phyloP scores from a whole-genome alignment of 2,888 invertebrate genomes.

The Listrodromus nycthemerus region DNA sequence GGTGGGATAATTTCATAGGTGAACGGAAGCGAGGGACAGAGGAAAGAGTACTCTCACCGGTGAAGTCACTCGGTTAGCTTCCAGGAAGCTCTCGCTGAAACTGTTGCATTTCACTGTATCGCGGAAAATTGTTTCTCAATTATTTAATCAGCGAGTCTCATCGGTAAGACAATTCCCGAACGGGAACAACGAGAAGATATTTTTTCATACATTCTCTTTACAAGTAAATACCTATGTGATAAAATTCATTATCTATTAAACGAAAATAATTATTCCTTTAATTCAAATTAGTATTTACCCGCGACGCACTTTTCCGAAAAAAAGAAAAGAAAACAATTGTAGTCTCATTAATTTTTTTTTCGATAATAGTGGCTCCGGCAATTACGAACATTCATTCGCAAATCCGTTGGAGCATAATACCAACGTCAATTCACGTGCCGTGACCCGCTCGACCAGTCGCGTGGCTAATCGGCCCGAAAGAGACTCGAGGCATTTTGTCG shows the following conservation, averaged over 20 bases:
- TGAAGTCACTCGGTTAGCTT: conserved; percentile 37
- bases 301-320: not conserved
- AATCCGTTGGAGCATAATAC: not conserved
- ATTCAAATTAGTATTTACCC: not conserved
- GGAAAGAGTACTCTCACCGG: conserved; percentile 51
- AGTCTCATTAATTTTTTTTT: not conserved
- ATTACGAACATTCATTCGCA: not conserved
- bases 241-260: not conserved
- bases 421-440: not conserved
- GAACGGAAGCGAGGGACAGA: conserved; percentile 53
- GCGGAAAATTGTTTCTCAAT: not conserved
- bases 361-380: not conserved
- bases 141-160: not conserved
- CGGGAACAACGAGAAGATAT: not conserved
- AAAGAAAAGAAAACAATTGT: not conserved
- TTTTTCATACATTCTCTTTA: not conserved
- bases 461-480: conserved; percentile 23
- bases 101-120: not conserved
- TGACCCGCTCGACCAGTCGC: conserved; percentile 30
- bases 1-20: conserved; percentile 61
- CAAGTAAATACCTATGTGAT: not conserved
- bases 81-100: conserved; percentile 29
- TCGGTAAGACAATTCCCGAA: not conserved
- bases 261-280: too few species aligned
- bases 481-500: conserved; percentile 2